Evolutionary conservation across 2,797 vertebrate genomes (phyloP), one percentile per base, ranked within the genome.

Genomic region (Carapus acus): DNA sequence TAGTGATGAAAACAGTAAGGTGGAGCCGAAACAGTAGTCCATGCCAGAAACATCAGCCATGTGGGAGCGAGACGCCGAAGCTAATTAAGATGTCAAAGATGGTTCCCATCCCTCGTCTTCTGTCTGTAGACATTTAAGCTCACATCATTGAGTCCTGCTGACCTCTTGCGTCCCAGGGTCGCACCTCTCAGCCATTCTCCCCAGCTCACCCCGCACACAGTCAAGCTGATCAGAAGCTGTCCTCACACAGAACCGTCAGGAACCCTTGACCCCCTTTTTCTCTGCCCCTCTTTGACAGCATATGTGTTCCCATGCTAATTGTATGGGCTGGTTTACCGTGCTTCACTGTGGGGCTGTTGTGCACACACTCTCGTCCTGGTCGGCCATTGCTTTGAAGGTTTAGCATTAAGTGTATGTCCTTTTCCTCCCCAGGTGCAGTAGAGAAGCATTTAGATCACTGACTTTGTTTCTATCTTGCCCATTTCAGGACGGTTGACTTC

Each of bases 71-170:
- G 79, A 83, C 71, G 79, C 80, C 77, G 48, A 71, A 70, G 70
- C 83, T 85, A 88, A 90, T 87, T 85, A 87, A 89, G 86, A 88
- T 81, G 87, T 89, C 85, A 87, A 79, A 85, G 82, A 77, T 67
- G 43, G 67, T 78, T 74, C 72, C 77, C 73, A 62, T 85, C 73
- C 54, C 29, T 55, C 65, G 77, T 74, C 76, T 69, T 74, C 75
- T 65, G 71, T 82, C 63, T 87, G 87, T 89, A 82, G 86, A 89
- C 85, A 83, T 85, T 88, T 86, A 86, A 88, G 85, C 85, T 88
- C 85, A 84, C 79, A 81, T 86, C 83, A 88, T 87, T 85, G 83
- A 83, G 84, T 86, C 82, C 79, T 49, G 7, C 68, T 88, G 88
- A 89, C 87, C 88, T 87, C 78, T 81, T 62, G 61, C 48, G 64